Percentiles rank a stretch among this genome's conserved stretches.
phyloP scores from a whole-genome alignment of 2,888 invertebrate species.

The Yponomeuta plumbellus region DNA sequence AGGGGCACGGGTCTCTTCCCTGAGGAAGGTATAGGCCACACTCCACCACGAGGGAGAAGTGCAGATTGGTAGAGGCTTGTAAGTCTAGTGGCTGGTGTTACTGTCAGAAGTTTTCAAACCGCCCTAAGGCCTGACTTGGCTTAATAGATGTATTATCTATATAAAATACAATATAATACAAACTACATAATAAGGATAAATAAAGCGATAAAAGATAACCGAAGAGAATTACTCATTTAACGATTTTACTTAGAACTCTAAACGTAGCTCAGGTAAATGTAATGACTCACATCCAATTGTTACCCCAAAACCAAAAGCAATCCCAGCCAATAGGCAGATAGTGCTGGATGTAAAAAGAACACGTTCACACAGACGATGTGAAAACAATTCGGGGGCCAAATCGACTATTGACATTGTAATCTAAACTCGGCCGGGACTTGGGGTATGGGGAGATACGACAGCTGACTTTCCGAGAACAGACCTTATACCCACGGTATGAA shows the following conservation, averaged over 20 bases:
- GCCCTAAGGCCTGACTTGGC: too few species aligned
- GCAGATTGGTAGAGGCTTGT: too few species aligned
- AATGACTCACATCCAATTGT: constrained; percentile 9
- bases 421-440: constrained; percentile 41
- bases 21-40: too few species aligned
- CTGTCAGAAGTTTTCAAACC: too few species aligned
- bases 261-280: not conserved
- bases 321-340: not conserved
- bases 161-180: too few species aligned
- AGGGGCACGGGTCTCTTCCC: too few species aligned
- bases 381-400: constrained; percentile 43
- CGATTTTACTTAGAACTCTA: not conserved
- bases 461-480: constrained; percentile 52
- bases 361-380: constrained; percentile 31
- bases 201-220: not conserved
- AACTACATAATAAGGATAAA: too few species aligned
- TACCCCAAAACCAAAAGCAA: not conserved
- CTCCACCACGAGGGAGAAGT: too few species aligned
- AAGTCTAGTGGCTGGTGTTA: too few species aligned
- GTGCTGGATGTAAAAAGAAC: constrained; percentile 25
- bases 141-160: too few species aligned
- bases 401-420: constrained; percentile 61
- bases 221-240: not conserved
- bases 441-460: constrained; percentile 34
- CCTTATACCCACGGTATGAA: constrained; percentile 44